Percentiles rank a stretch among this genome's conserved stretches.
Conservation (phyloP, 2,113 vertebrate genomes). For the human (Homo sapiens) region GRCh38 chr12:84988001-84988500, state of each 20-base stretch:
- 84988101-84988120: background rate
- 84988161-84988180: background rate
- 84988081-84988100: background rate
- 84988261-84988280: background rate
- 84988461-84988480: background rate
- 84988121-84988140: background rate
- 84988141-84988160: background rate
- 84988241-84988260: background rate
- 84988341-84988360: background rate
- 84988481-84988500: background rate
- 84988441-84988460: background rate
- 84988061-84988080: background rate
- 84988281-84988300: background rate
- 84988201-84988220: background rate
- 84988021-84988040: background rate
- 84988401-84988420: background rate
- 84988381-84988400: background rate
- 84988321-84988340: background rate
- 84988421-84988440: background rate
- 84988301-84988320: background rate
- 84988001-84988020: background rate
- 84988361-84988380: background rate
- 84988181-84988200: background rate
- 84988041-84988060: background rate
- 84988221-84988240: background rate